phyloP scores from a whole-genome alignment of 2,888 invertebrate genomes.

The Anarsia innoxiella region DNA sequence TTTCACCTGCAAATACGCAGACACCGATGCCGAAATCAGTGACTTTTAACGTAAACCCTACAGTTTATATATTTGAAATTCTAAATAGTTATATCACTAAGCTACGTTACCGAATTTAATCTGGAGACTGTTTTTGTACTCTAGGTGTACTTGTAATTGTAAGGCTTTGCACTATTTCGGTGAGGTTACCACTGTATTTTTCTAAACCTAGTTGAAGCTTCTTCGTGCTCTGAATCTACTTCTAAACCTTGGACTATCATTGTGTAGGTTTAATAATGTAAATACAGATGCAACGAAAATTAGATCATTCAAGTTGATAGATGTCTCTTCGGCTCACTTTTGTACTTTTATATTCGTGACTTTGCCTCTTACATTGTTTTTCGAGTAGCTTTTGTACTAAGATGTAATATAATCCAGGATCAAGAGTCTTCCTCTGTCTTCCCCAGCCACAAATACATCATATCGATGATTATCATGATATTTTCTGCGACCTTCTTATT shows the following conservation, averaged over 20 bases:
- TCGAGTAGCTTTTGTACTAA: slow-evolving; percentile 32
- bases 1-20: slow-evolving; percentile 85
- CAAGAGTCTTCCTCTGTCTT: slow-evolving; percentile 67
- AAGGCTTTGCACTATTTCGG: slow-evolving; percentile 58
- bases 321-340: slow-evolving; percentile 55
- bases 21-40: slow-evolving; percentile 80
- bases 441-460: slow-evolving; percentile 39
- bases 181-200: slow-evolving; percentile 70
- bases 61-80: slow-evolving; percentile 32
- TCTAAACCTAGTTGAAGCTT: slow-evolving; percentile 53
- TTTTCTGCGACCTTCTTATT: slow-evolving; percentile 32
- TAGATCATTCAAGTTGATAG: slow-evolving; percentile 32
- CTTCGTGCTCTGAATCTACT: slow-evolving; percentile 40
- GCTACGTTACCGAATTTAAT: slow-evolving; percentile 76
- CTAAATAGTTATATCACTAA: slow-evolving; percentile 59
- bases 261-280: slow-evolving; percentile 38
- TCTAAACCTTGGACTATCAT: slow-evolving; percentile 22
- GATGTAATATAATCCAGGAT: slow-evolving; percentile 28
- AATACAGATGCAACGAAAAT: slow-evolving; percentile 47
- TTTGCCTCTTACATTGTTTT: slow-evolving; percentile 26
- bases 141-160: slow-evolving; percentile 60
- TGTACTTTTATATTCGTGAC: slow-evolving; percentile 66
- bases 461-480: slow-evolving; percentile 34
- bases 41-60: slow-evolving; percentile 64
- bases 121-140: slow-evolving; percentile 77